A percentile compares a stretch with the other conserved stretches of the same genome.
These are phyloP conservation scores for Drosophila longiperda DNA, from an alignment of 2,888 invertebrate genomes.

Conservation along the genomic window DNA sequence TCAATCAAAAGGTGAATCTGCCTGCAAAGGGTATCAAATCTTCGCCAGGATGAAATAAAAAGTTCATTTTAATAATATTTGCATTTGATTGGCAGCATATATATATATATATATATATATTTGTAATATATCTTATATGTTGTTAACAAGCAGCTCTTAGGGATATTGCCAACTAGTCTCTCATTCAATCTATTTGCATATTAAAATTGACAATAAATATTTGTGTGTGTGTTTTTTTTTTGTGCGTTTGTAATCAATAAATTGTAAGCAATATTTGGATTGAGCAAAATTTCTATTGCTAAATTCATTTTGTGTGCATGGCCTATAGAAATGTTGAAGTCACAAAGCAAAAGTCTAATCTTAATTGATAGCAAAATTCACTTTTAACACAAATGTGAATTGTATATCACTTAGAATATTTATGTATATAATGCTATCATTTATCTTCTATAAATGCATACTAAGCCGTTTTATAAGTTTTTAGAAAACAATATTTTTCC, in stretches of 20 bases:
- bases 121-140: background rate
- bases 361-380: background rate
- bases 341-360: conserved; percentile 1
- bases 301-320: conserved; percentile 1
- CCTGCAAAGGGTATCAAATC: conserved; percentile 11
- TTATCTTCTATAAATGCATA: background rate
- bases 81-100: conserved; percentile 14
- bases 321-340: background rate
- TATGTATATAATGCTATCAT: background rate
- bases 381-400: background rate
- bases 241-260: background rate
- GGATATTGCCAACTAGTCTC: background rate
- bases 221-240: background rate
- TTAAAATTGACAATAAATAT: background rate
- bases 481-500: background rate
- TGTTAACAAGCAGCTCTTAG: background rate
- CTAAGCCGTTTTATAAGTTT: background rate
- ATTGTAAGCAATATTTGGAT: background rate
- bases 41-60: background rate
- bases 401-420: background rate
- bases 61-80: background rate
- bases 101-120: background rate
- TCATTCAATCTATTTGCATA: background rate
- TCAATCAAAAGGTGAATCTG: background rate
- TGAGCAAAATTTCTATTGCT: background rate